phyloP scores from a whole-genome alignment of 1,140 invertebrate species.

The Latrodectus geometricus region DNA sequence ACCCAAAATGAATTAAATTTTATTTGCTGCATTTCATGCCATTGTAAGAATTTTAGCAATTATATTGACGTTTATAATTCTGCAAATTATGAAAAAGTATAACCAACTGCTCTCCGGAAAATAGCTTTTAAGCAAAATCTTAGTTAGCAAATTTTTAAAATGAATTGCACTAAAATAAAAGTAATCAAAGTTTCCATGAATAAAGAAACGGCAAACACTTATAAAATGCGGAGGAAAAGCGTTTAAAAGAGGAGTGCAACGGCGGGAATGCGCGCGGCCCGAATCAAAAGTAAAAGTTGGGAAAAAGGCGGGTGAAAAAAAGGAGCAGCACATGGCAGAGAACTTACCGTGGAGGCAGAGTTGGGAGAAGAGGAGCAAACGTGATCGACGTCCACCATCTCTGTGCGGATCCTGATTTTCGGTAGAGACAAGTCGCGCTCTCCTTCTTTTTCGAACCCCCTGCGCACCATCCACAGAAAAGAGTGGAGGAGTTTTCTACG shows the following conservation, averaged over 20 bases:
- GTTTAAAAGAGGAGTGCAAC: neutral
- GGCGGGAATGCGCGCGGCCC: neutral
- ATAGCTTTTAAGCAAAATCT: too few relatives aligned
- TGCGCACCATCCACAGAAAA: constrained; percentile 20
- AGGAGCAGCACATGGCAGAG: neutral
- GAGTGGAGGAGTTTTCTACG: constrained; percentile 25
- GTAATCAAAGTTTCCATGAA: neutral
- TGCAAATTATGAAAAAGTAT: too few relatives aligned
- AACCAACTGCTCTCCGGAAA: too few relatives aligned
- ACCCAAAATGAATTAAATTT: too few relatives aligned
- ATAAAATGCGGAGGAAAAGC: neutral
- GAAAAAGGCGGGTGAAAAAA: neutral
- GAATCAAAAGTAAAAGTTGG: neutral
- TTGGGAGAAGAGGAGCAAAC: constrained; percentile 26
- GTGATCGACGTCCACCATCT: constrained; percentile 52
- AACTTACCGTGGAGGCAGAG: constrained; percentile 46
- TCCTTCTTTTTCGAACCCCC: neutral
- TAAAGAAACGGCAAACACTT: neutral
- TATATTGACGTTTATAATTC: too few relatives aligned
- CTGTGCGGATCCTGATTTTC: neutral
- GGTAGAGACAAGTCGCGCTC: neutral
- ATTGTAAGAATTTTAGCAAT: too few relatives aligned
- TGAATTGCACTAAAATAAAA: neutral
- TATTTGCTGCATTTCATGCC: too few relatives aligned
- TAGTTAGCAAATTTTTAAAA: neutral